A percentile compares a stretch with the other conserved stretches of the same genome.
These are phyloP conservation scores for Heliothis subflexa DNA, from an alignment of 1,140 invertebrate species.

Conservation along the genomic window DNA sequence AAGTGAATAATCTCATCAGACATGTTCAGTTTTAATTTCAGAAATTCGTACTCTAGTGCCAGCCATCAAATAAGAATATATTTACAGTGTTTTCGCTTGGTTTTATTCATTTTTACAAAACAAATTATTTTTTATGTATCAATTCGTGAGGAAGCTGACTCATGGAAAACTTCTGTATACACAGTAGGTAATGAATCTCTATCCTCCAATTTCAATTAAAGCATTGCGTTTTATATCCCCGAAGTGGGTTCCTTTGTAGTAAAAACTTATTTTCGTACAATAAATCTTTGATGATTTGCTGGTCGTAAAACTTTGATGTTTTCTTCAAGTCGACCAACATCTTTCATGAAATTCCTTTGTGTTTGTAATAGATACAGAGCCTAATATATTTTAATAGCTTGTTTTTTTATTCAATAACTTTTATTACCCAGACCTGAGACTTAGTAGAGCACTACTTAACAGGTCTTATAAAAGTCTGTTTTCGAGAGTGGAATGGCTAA, in stretches of 20 bases:
- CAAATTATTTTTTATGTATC: too few relatives aligned
- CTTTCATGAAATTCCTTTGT: constrained; percentile 3
- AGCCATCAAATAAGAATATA: too few relatives aligned
- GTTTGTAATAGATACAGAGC: neutral
- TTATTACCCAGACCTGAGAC: neutral
- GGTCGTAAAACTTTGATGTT: constrained; percentile 27
- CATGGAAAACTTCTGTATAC: too few relatives aligned
- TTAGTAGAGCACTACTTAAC: neutral
- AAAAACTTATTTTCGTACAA: constrained; percentile 32
- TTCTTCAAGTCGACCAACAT: neutral
- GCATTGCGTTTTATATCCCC: constrained; percentile 23
- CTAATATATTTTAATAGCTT: neutral
- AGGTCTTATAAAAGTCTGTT: neutral
- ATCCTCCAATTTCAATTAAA: neutral
- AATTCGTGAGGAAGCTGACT: too few relatives aligned
- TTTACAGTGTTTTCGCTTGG: too few relatives aligned
- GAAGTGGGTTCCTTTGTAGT: constrained; percentile 13
- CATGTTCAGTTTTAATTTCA: too few relatives aligned
- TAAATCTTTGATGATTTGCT: constrained; percentile 36
- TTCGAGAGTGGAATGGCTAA: neutral
- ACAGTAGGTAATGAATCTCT: too few relatives aligned
- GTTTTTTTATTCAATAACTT: neutral
- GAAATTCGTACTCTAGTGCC: too few relatives aligned
- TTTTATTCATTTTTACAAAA: too few relatives aligned
- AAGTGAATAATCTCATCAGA: too few relatives aligned